Conservation (phyloP, 2,113 vertebrate genomes). For the Spea multiplicata region DNA sequence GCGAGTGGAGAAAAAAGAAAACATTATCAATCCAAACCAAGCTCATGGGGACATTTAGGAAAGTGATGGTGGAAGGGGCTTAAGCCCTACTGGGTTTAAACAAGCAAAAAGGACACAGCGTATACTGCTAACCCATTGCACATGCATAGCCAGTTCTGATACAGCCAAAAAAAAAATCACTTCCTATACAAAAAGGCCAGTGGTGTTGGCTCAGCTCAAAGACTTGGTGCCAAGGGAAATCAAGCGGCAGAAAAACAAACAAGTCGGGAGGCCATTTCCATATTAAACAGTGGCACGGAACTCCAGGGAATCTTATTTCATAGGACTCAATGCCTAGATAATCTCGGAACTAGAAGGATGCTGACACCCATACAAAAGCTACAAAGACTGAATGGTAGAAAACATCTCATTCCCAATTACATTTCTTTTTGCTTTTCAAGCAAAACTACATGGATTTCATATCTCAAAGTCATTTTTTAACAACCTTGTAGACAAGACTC, state of each 20-base stretch:
- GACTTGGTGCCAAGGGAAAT: slow-evolving; percentile 33
- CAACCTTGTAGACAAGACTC: background rate
- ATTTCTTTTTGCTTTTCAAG: background rate
- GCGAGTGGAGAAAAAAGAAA: slow-evolving; percentile 40
- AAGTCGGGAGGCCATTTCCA: slow-evolving; percentile 43
- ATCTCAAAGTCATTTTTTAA: background rate
- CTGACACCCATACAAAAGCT: slow-evolving; percentile 43
- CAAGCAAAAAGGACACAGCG: slow-evolving; percentile 36
- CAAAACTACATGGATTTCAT: background rate
- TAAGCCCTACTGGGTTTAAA: slow-evolving; percentile 42
- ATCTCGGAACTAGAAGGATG: slow-evolving; percentile 37
- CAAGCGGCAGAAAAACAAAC: slow-evolving; percentile 41
- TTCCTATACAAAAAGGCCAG: slow-evolving; percentile 42
- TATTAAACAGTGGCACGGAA: slow-evolving; percentile 43
- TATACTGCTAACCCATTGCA: slow-evolving; percentile 36
- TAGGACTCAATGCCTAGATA: slow-evolving; percentile 47
- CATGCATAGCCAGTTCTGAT: slow-evolving; percentile 27
- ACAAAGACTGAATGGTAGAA: slow-evolving; percentile 29
- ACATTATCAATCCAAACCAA: slow-evolving; percentile 32
- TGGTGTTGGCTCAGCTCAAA: slow-evolving; percentile 29
- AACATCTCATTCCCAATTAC: slow-evolving; percentile 25
- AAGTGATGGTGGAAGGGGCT: slow-evolving; percentile 40
- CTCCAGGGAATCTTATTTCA: slow-evolving; percentile 47
- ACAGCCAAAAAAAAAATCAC: slow-evolving; percentile 34
- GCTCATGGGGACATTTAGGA: slow-evolving; percentile 37